Base-by-base conservation (phyloP, 1,140 invertebrate genomes). In the Holotrichia oblita region DNA sequence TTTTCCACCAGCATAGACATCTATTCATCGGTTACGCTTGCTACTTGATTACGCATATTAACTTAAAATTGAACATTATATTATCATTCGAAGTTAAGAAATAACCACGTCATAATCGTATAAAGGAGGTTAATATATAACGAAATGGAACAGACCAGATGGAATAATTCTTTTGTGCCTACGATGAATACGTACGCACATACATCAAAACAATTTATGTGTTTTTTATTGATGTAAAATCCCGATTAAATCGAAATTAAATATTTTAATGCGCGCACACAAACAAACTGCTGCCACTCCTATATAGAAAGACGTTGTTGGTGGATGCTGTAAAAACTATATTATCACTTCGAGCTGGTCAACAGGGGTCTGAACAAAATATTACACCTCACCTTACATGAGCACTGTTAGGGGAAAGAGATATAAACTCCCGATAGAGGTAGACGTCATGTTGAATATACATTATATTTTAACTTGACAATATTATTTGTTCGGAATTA, bases 151-250 rank as follows among this genome's bases (percentile, higher is more conserved):
- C n/a, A 48, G 3, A 48, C 48, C 48, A 55, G 48, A 55, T 55
- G 48, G 48, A 55, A 55, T 55, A 10, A 17, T 55, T 55, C 48
- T 55, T 55, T 55, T 17, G 17, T 55, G 48, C 48, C 48, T 17
- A 55, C 48, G 48, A 55, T 55, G 17, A 55, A 55, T 55, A 55
- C 48, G 17, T 55, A 55, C 17, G 48, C 61, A 69, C 22, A 69
- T 81, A 83, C 81, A 81, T 83, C 81, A 82, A 79, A 73, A 78
- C 78, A 82, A 82, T 83, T 83, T 83, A 83, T 83, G 81, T 78
- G 74, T 76, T 80, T 83, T 83, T 83, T 83, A 83, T 83, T 83
- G 82, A 82, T 83, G 82, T 83, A 83, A 83, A 83, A 81, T 82
- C 80, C 76, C 82, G 82, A 83, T 83, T 83, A 82, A 83, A 83